These are phyloP conservation scores for Arothron firmamentum DNA, from an alignment of 2,113 vertebrate genomes.

Conservation along the genomic window DNA sequence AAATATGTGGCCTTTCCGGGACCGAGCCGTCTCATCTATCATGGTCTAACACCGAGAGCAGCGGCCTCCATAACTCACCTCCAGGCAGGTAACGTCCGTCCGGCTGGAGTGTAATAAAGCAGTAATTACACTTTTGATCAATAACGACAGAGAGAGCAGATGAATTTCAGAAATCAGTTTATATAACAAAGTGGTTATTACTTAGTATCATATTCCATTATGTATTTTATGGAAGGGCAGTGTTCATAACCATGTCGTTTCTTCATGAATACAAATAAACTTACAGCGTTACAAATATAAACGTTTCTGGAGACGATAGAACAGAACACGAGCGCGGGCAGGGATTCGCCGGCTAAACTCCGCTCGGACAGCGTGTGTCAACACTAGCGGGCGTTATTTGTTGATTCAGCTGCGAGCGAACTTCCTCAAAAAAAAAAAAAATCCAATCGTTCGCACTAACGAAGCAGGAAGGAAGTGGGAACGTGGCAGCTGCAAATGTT, in stretches of 20 bases:
- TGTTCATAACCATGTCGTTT: constrained; percentile 60
- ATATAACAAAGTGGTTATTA: constrained; percentile 78
- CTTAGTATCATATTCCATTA: constrained; percentile 70
- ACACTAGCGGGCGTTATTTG: constrained; percentile 37
- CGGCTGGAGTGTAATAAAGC: constrained; percentile 23
- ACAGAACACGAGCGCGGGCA: constrained; percentile 62
- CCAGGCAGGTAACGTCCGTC: constrained; percentile 30
- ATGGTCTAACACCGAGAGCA: constrained; percentile 41
- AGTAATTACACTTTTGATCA: not conserved
- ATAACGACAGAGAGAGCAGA: not conserved
- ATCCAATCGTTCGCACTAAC: constrained; percentile 40
- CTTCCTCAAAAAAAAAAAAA: constrained; percentile 23
- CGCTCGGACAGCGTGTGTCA: constrained; percentile 43
- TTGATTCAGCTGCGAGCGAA: constrained; percentile 45
- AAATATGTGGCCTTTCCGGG: constrained; percentile 59
- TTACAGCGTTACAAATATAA: constrained; percentile 78
- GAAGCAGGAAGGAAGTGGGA: constrained; percentile 50
- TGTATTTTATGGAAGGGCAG: constrained; percentile 67
- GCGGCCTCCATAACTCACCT: constrained; percentile 48
- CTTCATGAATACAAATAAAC: constrained; percentile 65
- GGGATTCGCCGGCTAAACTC: constrained; percentile 59
- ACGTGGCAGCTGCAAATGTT: constrained; percentile 61
- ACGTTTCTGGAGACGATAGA: constrained; percentile 70
- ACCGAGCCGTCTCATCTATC: constrained; percentile 56
- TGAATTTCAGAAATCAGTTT: constrained; percentile 59